A percentile compares a stretch with the other conserved stretches of the same genome.
phyloP scores from a whole-genome alignment of 2,113 vertebrate genomes.

The Aegithalos caudatus region DNA sequence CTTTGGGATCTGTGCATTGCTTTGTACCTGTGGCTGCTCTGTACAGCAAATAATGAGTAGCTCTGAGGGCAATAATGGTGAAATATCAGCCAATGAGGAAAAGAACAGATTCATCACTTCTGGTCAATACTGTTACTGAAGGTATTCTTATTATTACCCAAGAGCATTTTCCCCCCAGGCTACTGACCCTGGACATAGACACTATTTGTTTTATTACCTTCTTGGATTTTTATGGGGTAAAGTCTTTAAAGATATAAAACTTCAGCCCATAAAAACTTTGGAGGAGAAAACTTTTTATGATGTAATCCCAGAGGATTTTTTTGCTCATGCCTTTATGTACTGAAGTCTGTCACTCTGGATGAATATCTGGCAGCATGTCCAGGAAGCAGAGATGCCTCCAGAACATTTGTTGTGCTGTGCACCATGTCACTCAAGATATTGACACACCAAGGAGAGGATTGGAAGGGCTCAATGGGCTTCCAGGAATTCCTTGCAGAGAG shows the following conservation, averaged over 20 bases:
- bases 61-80: not conserved
- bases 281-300: slow-evolving; percentile 29
- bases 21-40: not conserved
- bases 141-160: not conserved
- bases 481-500: not conserved
- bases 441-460: not conserved
- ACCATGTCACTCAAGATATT: not conserved
- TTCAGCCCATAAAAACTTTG: slow-evolving; percentile 45
- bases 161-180: not conserved
- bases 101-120: not conserved
- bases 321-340: not conserved
- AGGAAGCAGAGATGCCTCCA: not conserved
- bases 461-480: not conserved
- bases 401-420: not conserved
- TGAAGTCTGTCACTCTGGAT: not conserved
- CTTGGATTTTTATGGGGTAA: slow-evolving; percentile 37
- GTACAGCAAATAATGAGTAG: not conserved
- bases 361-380: not conserved
- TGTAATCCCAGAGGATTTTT: slow-evolving; percentile 14
- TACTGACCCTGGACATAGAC: not conserved
- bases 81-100: not conserved
- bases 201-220: slow-evolving; percentile 49
- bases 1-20: not conserved
- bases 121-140: slow-evolving; percentile 19
- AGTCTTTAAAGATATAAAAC: slow-evolving; percentile 40